Evolutionary conservation across 2,888 invertebrate species (phyloP).

Genomic region (Cerastis rubricosa): DNA sequence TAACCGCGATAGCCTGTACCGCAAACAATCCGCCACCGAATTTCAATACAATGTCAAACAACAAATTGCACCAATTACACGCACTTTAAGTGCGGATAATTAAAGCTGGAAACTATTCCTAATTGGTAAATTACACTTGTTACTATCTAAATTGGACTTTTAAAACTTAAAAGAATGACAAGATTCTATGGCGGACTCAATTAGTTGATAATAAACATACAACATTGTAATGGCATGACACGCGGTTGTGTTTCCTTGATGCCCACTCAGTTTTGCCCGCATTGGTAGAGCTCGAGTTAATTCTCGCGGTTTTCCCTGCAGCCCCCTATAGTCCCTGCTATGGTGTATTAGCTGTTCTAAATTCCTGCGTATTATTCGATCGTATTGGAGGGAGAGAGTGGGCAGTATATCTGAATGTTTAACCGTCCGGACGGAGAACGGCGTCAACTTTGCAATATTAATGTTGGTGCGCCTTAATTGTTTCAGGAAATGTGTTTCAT

Average conservation of each 20-base stretch:
- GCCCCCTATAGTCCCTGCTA: constrained; percentile 20
- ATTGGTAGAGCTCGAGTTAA: constrained; percentile 45
- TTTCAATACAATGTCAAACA: constrained; percentile 59
- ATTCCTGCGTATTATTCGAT: constrained; percentile 53
- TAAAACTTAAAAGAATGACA: constrained; percentile 54
- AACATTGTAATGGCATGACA: constrained; percentile 32
- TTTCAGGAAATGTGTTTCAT: constrained; percentile 71
- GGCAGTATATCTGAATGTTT: constrained; percentile 69
- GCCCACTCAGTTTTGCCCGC: constrained; percentile 33
- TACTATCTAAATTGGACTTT: constrained; percentile 61
- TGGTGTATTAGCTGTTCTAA: constrained; percentile 32
- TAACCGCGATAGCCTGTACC: constrained; percentile 65
- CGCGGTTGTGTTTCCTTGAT: constrained; percentile 43
- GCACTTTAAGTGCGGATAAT: constrained; percentile 53
- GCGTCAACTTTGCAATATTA: constrained; percentile 72
- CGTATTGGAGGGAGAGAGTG: constrained; percentile 46
- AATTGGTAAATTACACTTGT: constrained; percentile 66
- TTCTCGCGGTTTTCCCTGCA: constrained; percentile 28
- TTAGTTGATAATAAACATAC: constrained; percentile 56
- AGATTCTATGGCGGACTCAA: constrained; percentile 55
- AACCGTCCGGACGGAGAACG: constrained; percentile 64
- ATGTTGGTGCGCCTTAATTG: constrained; percentile 74
- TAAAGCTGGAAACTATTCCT: constrained; percentile 54
- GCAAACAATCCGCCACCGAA: constrained; percentile 63
- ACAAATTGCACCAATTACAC: constrained; percentile 65